phyloP scores from a whole-genome alignment of 2,797 vertebrate genomes.

The Streptopelia turtur region DNA sequence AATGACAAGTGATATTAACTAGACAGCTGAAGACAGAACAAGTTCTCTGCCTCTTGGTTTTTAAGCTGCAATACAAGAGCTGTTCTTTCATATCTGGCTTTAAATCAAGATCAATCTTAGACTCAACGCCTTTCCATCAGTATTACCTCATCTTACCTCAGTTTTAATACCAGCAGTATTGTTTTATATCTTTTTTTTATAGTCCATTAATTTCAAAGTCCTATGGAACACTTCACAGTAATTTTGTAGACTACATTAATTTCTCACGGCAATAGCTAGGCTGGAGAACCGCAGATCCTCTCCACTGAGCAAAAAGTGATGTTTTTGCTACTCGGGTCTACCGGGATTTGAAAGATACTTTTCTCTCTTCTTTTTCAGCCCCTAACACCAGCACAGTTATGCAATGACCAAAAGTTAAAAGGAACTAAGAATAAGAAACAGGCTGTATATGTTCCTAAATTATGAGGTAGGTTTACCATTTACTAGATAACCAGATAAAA shows the following conservation, averaged over 20 bases:
- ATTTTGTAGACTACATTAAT: constrained; percentile 73
- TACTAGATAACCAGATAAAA: not conserved
- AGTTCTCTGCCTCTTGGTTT: constrained; percentile 49
- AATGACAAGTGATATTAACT: constrained; percentile 72
- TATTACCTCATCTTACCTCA: constrained; percentile 62
- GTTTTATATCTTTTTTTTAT: constrained; percentile 73
- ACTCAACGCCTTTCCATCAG: constrained; percentile 44
- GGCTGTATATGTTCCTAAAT: not conserved
- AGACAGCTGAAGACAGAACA: constrained; percentile 71
- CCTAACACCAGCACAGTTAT: not conserved
- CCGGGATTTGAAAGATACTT: not conserved
- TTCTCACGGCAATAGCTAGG: constrained; percentile 33
- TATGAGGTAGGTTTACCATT: not conserved
- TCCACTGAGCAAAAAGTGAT: constrained; percentile 44
- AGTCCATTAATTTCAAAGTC: constrained; percentile 72
- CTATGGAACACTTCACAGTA: constrained; percentile 66
- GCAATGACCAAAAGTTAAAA: not conserved
- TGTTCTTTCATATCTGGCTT: constrained; percentile 40
- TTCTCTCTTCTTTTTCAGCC: not conserved
- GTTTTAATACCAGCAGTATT: constrained; percentile 68
- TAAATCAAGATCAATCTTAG: constrained; percentile 69
- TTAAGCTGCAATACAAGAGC: constrained; percentile 44
- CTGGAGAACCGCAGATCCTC: constrained; percentile 38
- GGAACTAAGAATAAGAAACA: not conserved
- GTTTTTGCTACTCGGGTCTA: constrained; percentile 1